Evolutionary conservation across 2,797 vertebrate genomes (phyloP).

Genomic region (Cyclopterus lumpus): DNA sequence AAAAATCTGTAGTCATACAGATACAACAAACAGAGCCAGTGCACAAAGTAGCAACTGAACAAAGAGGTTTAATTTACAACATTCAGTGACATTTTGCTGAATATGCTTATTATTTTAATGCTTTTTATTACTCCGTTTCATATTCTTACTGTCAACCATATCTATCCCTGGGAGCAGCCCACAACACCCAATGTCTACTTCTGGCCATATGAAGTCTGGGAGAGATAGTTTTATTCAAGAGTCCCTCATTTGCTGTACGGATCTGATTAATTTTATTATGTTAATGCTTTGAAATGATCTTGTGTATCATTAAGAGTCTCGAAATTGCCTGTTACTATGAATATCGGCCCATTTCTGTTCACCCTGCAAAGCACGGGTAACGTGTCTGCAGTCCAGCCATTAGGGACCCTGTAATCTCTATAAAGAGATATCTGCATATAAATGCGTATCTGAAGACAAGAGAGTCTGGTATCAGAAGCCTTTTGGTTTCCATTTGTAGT

Average conservation of each 20-base stretch:
- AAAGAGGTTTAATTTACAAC: slow-evolving; percentile 24
- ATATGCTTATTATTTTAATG: slow-evolving; percentile 33
- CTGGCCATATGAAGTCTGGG: slow-evolving; percentile 8
- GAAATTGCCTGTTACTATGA: slow-evolving; percentile 24
- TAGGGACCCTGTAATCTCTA: not conserved
- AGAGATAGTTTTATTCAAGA: slow-evolving; percentile 19
- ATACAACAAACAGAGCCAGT: slow-evolving; percentile 1
- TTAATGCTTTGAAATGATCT: not conserved
- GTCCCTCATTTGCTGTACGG: slow-evolving; percentile 21
- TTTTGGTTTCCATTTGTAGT: not conserved
- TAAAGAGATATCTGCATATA: not conserved
- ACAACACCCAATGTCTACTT: slow-evolving; percentile 22
- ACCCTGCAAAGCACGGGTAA: not conserved
- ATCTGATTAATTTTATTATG: not conserved
- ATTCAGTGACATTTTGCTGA: slow-evolving; percentile 44
- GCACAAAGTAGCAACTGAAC: not conserved
- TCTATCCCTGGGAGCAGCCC: slow-evolving; percentile 22
- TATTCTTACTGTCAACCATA: slow-evolving; percentile 30
- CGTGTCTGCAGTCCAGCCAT: not conserved
- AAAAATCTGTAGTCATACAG: slow-evolving; percentile 3
- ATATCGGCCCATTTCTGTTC: slow-evolving; percentile 9
- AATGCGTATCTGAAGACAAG: not conserved
- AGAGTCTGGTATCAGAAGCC: not conserved
- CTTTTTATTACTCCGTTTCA: slow-evolving; percentile 7
- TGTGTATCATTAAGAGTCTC: slow-evolving; percentile 1